Evolutionary conservation across 1,140 invertebrate species (phyloP).

Genomic region (Trialeurodes vaporariorum): DNA sequence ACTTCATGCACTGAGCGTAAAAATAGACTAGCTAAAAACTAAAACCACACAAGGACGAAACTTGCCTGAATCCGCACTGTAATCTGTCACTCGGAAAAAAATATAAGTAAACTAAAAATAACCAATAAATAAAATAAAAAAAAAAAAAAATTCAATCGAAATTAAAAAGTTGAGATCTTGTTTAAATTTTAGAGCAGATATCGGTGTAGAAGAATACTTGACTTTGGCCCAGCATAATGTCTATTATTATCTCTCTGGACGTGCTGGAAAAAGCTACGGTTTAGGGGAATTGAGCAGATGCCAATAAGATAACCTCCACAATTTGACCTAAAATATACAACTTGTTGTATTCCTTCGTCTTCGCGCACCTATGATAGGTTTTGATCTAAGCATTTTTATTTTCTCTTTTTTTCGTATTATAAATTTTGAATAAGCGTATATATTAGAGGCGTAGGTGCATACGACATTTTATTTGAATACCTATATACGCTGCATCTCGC

Average conservation of each 20-base stretch:
- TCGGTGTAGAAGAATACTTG: neutral
- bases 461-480: no score
- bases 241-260: neutral
- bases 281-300: neutral
- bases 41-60: neutral
- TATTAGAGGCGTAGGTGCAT: no score
- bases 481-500: no score
- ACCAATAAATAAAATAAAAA: neutral
- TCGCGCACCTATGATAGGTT: neutral
- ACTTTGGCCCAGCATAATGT: neutral
- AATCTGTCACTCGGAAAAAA: neutral
- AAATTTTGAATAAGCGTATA: no score
- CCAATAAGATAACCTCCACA: neutral
- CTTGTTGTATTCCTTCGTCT: neutral
- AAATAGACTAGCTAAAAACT: neutral
- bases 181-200: neutral
- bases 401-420: neutral
- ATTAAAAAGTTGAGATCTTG: neutral
- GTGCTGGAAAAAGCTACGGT: neutral
- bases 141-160: neutral
- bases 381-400: neutral
- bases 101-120: neutral
- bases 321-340: conserved; percentile 1
- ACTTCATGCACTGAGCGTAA: neutral
- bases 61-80: neutral